Conservation (phyloP, 1,140 invertebrate species). For the Arion vulgaris region DNA sequence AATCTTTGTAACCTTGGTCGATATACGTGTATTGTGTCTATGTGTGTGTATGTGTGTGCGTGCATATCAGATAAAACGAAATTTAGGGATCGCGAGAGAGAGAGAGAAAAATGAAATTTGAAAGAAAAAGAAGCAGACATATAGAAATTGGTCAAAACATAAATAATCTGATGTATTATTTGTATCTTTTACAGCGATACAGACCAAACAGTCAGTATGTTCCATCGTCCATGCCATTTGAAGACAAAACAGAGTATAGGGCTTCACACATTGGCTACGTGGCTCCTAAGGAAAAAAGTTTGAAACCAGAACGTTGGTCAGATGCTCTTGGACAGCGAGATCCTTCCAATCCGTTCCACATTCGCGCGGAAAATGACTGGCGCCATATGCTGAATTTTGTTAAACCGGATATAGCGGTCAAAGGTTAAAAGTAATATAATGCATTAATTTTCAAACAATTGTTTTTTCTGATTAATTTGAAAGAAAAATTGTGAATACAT, state of each 20-base stretch:
- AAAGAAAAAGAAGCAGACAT: too few species aligned
- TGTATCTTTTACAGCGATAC: conserved; percentile 4
- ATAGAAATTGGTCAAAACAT: too few species aligned
- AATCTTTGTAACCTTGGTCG: too few species aligned
- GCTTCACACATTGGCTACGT: conserved; percentile 28
- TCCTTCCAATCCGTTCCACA: conserved; percentile 26
- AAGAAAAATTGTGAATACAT: too few species aligned
- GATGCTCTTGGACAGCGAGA: conserved; percentile 28
- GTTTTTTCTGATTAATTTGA: too few species aligned
- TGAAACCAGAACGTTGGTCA: neutral
- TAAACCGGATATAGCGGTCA: neutral
- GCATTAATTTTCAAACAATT: too few species aligned
- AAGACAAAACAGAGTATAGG: conserved; percentile 23
- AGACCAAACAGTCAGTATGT: conserved; percentile 25
- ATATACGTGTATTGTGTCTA: too few species aligned
- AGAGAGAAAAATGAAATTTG: too few species aligned
- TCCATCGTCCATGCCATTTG: conserved; percentile 18
- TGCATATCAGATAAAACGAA: too few species aligned
- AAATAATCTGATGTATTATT: neutral
- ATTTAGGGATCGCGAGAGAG: too few species aligned
- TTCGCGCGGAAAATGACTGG: conserved; percentile 7
- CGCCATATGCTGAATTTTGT: neutral
- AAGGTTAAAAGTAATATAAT: neutral
- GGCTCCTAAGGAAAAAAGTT: conserved; percentile 24
- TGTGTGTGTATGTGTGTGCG: too few species aligned